Evolutionary conservation across 2,797 vertebrate genomes (phyloP), one percentile per base, ranked within the genome.

Genomic region (Mormyrops attenuatus): DNA sequence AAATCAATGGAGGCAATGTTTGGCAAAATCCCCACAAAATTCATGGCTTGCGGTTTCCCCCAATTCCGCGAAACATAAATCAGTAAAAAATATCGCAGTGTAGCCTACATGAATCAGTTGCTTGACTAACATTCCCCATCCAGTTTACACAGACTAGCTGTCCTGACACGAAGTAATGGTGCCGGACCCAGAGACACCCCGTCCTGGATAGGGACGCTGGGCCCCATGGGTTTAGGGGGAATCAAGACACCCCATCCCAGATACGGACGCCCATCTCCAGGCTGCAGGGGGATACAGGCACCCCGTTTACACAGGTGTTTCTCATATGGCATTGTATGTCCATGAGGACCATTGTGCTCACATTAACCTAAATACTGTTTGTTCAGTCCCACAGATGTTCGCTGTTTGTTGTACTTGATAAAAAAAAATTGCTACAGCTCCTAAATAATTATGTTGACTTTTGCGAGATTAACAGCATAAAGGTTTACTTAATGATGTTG

Each of bases 281-380:
- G 89, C 88, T 91, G 80, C 80, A 57, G 87, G 50, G 89, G 30
- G 87, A 30, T 44, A 82, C 17, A 13, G 82, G 11, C 82, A 47
- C 88, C 50, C 89, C 89, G 91, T 92, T 93, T 92, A 93, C 91
- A 91, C 92, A 92, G 91, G 90, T 92, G 91, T 88, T 66, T 86
- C 38, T 92, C 92, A 92, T 88, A 89, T 92, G 91, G 86, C 49
- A 82, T 49, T 38, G 26, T 89, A 57, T 3, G 22, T 34, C 73
- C 50, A 13, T 84, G 66, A 91, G 53, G 88, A 90, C 49, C 50
- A 69, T 44, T 22, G 73, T 50, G 57, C 50, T 82, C 34, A 9
- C 49, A 88, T 85, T 84, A 52, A 90, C 30, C 84, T 50, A 44
- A 50, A 85, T n/a, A 49, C 80, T 26, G 44, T 85, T 50, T 57